Conservation (phyloP, 2,797 vertebrate species). For the Argya squamiceps region DNA sequence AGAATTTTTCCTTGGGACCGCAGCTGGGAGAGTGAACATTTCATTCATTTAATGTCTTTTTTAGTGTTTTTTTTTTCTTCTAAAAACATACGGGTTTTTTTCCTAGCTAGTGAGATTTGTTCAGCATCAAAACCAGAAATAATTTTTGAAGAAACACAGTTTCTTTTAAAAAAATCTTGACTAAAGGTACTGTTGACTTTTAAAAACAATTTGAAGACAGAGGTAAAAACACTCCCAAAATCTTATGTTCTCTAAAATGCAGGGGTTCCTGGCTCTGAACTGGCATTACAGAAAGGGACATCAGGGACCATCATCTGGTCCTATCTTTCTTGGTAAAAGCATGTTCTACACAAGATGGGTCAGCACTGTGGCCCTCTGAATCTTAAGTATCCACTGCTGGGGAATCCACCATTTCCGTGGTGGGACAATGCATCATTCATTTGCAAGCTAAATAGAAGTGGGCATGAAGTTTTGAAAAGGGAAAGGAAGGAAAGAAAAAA, state of each 20-base stretch:
- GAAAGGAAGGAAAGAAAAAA: neutral
- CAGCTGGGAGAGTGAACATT: neutral
- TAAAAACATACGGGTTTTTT: neutral
- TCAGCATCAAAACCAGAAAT: conserved; percentile 49
- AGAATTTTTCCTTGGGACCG: neutral
- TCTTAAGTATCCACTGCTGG: no score
- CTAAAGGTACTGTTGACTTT: neutral
- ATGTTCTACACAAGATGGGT: neutral
- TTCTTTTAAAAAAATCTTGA: neutral
- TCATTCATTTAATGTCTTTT: conserved; percentile 20
- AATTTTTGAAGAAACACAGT: neutral
- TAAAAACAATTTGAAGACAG: conserved; percentile 30
- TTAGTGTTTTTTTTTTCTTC: conserved; percentile 38
- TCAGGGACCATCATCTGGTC: neutral
- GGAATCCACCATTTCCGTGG: neutral
- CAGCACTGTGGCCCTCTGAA: neutral
- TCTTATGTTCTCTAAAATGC: neutral
- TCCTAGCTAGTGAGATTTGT: neutral
- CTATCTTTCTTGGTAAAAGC: neutral
- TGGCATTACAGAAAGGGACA: neutral
- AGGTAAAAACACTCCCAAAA: neutral
- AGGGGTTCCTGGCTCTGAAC: neutral
- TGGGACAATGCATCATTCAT: neutral
- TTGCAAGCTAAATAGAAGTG: neutral
- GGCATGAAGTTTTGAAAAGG: neutral